Evolutionary conservation across 1,140 invertebrate species (phyloP).

Genomic region (Trissolcus basalis): DNA sequence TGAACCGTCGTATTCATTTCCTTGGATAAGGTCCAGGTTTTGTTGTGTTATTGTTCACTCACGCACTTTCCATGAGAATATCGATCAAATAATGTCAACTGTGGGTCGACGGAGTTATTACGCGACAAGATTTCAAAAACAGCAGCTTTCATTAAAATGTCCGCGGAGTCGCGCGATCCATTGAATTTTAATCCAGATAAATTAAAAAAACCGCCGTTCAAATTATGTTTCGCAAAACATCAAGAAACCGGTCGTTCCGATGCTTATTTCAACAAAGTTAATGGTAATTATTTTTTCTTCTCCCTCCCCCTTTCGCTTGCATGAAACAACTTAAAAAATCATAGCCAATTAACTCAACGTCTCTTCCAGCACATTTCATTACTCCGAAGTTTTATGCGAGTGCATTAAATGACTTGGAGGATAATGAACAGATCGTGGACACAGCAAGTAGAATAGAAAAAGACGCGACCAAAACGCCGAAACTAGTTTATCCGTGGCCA

Average conservation of each 20-base stretch:
- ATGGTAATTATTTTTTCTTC: constrained; percentile 56
- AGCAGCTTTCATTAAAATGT: constrained; percentile 33
- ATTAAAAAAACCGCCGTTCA: constrained; percentile 64
- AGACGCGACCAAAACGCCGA: constrained; percentile 52
- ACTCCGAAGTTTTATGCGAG: constrained; percentile 69
- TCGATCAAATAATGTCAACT: constrained; percentile 64
- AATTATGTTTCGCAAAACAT: constrained; percentile 67
- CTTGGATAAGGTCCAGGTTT: neutral
- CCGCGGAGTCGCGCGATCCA: constrained; percentile 31
- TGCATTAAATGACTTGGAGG: constrained; percentile 34
- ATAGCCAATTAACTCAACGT: neutral
- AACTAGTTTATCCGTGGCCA: constrained; percentile 56
- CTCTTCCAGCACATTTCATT: constrained; percentile 62
- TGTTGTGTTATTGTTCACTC: constrained; percentile 15
- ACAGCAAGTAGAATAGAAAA: constrained; percentile 49
- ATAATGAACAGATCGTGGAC: constrained; percentile 38
- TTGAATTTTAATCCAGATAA: constrained; percentile 22
- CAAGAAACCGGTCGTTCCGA: constrained; percentile 64
- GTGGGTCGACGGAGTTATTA: constrained; percentile 6
- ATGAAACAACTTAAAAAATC: too few relatives aligned
- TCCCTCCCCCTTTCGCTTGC: neutral
- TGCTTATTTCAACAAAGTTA: constrained; percentile 52
- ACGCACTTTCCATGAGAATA: constrained; percentile 54
- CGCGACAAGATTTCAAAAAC: constrained; percentile 2
- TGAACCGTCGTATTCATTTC: neutral